phyloP scores from a whole-genome alignment of 2,113 vertebrate genomes.

The Hucho hucho region DNA sequence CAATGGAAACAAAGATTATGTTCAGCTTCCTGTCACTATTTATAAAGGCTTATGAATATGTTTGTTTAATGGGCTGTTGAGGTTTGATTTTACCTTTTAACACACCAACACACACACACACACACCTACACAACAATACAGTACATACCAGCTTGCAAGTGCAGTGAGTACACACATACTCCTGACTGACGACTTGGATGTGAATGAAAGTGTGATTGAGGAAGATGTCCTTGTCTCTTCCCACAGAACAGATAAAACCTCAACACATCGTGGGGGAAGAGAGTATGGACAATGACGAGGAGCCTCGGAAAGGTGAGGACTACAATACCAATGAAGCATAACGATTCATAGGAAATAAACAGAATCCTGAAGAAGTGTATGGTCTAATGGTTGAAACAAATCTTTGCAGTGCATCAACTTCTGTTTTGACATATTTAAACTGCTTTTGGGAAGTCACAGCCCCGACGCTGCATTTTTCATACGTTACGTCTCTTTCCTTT shows the following conservation, averaged over 20 bases:
- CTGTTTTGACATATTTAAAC: background rate
- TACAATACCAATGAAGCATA: background rate
- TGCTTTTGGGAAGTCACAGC: background rate
- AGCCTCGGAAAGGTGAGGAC: constrained; percentile 85
- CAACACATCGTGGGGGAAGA: constrained; percentile 90
- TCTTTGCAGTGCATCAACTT: no score
- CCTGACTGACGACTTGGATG: constrained; percentile 18
- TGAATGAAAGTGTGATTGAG: no score
- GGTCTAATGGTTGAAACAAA: no score
- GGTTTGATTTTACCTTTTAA: constrained; percentile 45
- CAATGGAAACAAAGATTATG: background rate
- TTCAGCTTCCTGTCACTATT: constrained; percentile 11
- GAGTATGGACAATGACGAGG: constrained; percentile 87
- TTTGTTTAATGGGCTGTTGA: constrained; percentile 23
- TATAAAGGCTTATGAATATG: constrained; percentile 22
- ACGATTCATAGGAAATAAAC: background rate
- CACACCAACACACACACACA: background rate
- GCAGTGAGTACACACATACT: background rate
- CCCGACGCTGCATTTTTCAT: background rate
- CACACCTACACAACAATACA: background rate
- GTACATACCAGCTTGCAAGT: background rate
- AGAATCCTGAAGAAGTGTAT: background rate
- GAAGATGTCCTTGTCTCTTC: constrained; percentile 4
- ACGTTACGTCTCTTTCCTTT: no score
- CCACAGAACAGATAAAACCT: constrained; percentile 88